These are phyloP conservation scores for Tauraco erythrolophus DNA, from an alignment of 2,113 vertebrate genomes.

Conservation along the genomic window DNA sequence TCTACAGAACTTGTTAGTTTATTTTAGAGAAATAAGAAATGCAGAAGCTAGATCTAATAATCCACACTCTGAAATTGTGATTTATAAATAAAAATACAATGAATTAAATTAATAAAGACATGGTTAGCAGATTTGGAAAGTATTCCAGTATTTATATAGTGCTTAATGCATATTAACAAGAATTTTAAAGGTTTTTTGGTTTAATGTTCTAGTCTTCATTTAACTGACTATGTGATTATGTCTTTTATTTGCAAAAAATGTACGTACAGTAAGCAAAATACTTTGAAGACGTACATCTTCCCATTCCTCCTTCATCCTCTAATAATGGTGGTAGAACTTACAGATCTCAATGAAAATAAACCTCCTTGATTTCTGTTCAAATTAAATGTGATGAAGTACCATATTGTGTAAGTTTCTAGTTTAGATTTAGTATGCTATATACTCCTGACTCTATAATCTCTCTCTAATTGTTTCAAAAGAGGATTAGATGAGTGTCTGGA, in stretches of 20 bases:
- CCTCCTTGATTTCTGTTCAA: neutral
- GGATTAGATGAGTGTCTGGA: neutral
- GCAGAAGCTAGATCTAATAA: slow-evolving; percentile 12
- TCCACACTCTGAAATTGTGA: neutral
- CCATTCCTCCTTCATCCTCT: neutral
- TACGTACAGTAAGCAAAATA: neutral
- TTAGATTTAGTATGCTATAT: neutral
- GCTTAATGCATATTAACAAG: neutral
- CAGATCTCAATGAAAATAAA: neutral
- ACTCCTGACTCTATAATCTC: neutral
- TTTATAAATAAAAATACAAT: neutral
- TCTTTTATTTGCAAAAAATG: neutral
- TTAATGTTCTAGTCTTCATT: neutral
- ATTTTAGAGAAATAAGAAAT: slow-evolving; percentile 46
- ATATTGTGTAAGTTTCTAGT: neutral
- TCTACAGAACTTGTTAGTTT: slow-evolving; percentile 20
- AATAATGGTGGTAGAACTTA: neutral
- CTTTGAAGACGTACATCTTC: neutral
- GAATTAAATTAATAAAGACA: neutral
- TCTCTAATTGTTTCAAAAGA: neutral
- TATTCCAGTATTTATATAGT: neutral
- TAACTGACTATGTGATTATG: neutral
- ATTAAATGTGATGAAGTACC: neutral
- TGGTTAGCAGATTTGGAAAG: neutral
- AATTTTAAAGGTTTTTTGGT: neutral